Evolutionary conservation across 2,113 vertebrate genomes (phyloP), one percentile per base, ranked within the genome.

Genomic region (Nesogale talazaci): DNA sequence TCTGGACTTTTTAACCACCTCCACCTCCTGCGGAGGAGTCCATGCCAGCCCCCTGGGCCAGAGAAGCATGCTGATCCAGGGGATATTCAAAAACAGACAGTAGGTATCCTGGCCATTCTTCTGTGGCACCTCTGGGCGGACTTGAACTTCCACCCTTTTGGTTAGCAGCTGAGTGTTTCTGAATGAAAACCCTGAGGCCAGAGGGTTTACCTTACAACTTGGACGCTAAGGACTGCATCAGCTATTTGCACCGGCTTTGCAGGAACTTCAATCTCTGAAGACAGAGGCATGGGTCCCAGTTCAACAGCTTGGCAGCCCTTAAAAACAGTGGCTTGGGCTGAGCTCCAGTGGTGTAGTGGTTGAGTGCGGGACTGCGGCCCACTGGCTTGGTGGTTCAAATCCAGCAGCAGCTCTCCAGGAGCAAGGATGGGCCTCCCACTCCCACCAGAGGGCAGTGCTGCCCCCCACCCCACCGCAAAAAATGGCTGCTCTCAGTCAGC

Each of bases 201-300:
- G 61, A 57, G 29, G n/a, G 67, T 25, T 59, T 38, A 56, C 34
- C 23, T 63, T 67, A 11, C 31, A 20, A 70, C n/a, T 16, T 34
- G 17, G 27, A 67, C 7, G 12, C 11, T 29, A 38, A 12, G 23
- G 77, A 6, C 36, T 6, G 2, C 42, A 20, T 3, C 16, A 4
- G 20, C 23, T 11, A n/a, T 5, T 0, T 34, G 25, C 36, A 17
- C 0, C 15, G 1, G 22, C n/a, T 42, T 59, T 67, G n/a, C 34
- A 22, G 34, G 25, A 59, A 79, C 2, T 27, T 20, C 27, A 2
- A 15, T 0, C 19, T 40, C 46, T 27, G 20, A 80, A 57, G 46
- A 12, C 36, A 59, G 27, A 12, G 70, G 29, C n/a, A 75, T 23
- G 3, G 11, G 22, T 20, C 61, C 65, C 7, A 1, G 38, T 0